Conservation (phyloP, 2,113 vertebrate genomes). For the Alligator mississippiensis region DNA sequence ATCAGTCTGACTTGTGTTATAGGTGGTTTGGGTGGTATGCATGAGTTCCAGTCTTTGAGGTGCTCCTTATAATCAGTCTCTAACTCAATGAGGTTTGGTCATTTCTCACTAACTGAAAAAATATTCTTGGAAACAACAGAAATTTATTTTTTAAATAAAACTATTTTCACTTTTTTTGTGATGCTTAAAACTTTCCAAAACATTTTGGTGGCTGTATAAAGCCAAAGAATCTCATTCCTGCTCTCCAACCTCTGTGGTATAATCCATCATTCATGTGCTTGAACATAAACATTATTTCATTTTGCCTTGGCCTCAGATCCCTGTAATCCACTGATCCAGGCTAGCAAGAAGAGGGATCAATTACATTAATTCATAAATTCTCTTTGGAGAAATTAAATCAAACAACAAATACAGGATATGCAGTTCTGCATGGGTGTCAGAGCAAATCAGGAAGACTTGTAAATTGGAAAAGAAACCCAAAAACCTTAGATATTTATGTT, state of each 20-base stretch:
- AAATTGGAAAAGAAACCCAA: constrained; percentile 63
- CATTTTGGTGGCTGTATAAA: too few species aligned
- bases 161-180: not conserved
- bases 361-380: constrained; percentile 70
- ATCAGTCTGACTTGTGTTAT: not conserved
- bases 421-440: constrained; percentile 26
- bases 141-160: not conserved
- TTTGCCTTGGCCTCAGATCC: constrained; percentile 36
- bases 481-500: constrained; percentile 24
- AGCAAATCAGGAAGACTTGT: constrained; percentile 36
- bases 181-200: not conserved
- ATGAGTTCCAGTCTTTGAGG: not conserved
- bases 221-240: too few species aligned
- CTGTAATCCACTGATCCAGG: constrained; percentile 55
- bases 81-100: not conserved
- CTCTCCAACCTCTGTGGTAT: not conserved
- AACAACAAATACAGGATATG: constrained; percentile 27
- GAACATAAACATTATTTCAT: constrained; percentile 18
- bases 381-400: constrained; percentile 62
- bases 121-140: not conserved
- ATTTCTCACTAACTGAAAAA: not conserved
- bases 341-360: constrained; percentile 57
- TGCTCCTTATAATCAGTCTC: not conserved
- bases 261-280: constrained; percentile 8
- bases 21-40: not conserved